Conservation (phyloP, 2,113 vertebrate genomes). For the Cynoglossus semilaevis region DNA sequence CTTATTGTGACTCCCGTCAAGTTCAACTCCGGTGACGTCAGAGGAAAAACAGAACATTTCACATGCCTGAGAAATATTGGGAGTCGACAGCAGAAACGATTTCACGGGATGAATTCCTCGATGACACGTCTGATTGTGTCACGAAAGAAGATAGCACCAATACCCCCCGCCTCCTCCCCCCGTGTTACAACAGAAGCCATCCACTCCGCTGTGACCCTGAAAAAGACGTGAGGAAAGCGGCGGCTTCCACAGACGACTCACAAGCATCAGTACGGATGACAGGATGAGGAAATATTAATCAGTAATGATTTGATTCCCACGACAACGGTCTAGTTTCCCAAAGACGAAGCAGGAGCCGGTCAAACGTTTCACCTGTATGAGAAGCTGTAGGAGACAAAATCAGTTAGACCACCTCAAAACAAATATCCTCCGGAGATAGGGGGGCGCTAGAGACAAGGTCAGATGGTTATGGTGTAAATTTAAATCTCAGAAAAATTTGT, state of each 20-base stretch:
- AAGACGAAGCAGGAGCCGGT: constrained; percentile 3
- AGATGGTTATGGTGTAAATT: background rate
- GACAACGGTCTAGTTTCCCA: background rate
- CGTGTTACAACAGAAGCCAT: background rate
- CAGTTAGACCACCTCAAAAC: constrained; percentile 7
- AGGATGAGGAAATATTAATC: background rate
- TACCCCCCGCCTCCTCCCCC: background rate
- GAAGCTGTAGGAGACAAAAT: constrained; percentile 16
- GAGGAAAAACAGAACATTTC: too few relatives aligned
- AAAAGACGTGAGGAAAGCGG: background rate
- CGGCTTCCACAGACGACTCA: background rate
- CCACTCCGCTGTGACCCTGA: background rate
- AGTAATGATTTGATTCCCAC: background rate
- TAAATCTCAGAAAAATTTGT: background rate
- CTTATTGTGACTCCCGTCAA: too few relatives aligned
- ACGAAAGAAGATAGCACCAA: background rate
- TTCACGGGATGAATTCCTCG: too few relatives aligned
- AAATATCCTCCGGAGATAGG: background rate
- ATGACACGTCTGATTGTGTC: too few relatives aligned
- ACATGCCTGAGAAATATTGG: background rate
- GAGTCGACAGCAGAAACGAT: background rate
- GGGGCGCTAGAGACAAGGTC: background rate
- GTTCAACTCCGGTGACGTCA: too few relatives aligned
- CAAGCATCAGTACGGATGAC: background rate
- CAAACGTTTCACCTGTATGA: background rate